Evolutionary conservation across 30 jellyfish, hydroid and myxozoan genomes (phyloP), one percentile per base, ranked within the genome.

Genomic region (Aurelia aurita): DNA sequence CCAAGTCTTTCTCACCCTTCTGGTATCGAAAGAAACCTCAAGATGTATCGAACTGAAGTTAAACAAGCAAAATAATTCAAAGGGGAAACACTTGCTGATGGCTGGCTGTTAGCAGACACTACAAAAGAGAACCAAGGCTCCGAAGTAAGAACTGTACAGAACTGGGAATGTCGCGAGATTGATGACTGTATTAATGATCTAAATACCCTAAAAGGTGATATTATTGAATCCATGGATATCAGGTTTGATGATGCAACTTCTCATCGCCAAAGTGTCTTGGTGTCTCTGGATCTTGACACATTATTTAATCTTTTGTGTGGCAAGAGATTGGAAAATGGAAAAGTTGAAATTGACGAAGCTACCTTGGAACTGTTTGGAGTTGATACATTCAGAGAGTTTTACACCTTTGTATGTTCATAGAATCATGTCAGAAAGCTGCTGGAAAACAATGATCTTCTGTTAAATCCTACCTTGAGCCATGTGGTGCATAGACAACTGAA

Each of bases 341-440:
- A 53, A 53, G 64, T 53, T 53, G 64, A 53, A 53, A 53, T 53
- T 53, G 64, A 53, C 6, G 64, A 53, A 53, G 64, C 64, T 53
- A 8, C 64, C 9, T 53, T 53, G 64, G 64, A 53, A 53, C 20
- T 53, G 64, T 53, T 53, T 53, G 64, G 64, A 53, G 64, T 53
- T 53, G 64, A 53, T 53, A 53, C 2, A 53, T 53, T 53, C 64
- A 53, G 64, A 8, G 64, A 53, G 64, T 53, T 53, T 53, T 53
- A 53, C 64, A 53, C 8, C 3, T 53, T 53, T 53, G 64, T 20
- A 53, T 53, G 64, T 53, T 53, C 64, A 53, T 8, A 53, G 64
- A 53, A 53, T 53, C 25, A 53, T 53, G 64, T 53, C 64, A 16
- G 64, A 53, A 53, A 53, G 25, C 64, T 53, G 64, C 64, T 2